Conservation (phyloP, 2,797 vertebrate species). For the Diplodus puntazzo region DNA sequence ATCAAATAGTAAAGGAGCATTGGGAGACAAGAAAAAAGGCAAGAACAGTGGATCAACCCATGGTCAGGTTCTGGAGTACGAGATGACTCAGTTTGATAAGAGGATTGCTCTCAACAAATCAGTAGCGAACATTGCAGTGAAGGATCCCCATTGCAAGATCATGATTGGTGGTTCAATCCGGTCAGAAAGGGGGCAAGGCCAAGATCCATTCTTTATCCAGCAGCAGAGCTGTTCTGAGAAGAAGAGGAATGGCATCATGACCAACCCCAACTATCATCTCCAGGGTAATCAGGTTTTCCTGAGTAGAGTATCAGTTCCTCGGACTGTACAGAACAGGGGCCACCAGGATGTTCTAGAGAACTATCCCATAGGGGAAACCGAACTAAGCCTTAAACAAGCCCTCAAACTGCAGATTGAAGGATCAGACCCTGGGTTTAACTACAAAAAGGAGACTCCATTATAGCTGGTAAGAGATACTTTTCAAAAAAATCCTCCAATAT, state of each 20-base stretch:
- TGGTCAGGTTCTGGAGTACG: slow-evolving; percentile 94
- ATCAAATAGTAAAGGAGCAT: slow-evolving; percentile 87
- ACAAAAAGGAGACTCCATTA: slow-evolving; percentile 98
- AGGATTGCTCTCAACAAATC: slow-evolving; percentile 90
- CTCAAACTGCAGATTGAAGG: slow-evolving; percentile 98
- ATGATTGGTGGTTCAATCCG: slow-evolving; percentile 87
- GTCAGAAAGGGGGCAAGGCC: slow-evolving; percentile 88
- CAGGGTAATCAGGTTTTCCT: slow-evolving; percentile 97
- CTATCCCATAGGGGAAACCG: slow-evolving; percentile 93
- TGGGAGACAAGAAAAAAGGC: slow-evolving; percentile 89
- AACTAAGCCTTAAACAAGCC: slow-evolving; percentile 98
- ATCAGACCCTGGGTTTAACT: slow-evolving; percentile 94
- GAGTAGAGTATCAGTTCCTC: slow-evolving; percentile 93
- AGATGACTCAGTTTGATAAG: slow-evolving; percentile 98
- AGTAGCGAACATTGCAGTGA: slow-evolving; percentile 83
- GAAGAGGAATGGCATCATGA: slow-evolving; percentile 98
- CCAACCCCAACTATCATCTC: slow-evolving; percentile 98
- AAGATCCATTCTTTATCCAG: slow-evolving; percentile 93
- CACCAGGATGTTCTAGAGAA: slow-evolving; percentile 95
- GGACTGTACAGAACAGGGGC: slow-evolving; percentile 89
- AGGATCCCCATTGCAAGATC: slow-evolving; percentile 92
- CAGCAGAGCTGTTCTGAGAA: slow-evolving; percentile 94
- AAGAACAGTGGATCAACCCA: slow-evolving; percentile 90
- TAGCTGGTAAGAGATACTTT: slow-evolving; percentile 88
- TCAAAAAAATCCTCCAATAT: slow-evolving; percentile 29